Evolutionary conservation across 2,113 vertebrate species (phyloP).

Genomic region (Otus sunia): DNA sequence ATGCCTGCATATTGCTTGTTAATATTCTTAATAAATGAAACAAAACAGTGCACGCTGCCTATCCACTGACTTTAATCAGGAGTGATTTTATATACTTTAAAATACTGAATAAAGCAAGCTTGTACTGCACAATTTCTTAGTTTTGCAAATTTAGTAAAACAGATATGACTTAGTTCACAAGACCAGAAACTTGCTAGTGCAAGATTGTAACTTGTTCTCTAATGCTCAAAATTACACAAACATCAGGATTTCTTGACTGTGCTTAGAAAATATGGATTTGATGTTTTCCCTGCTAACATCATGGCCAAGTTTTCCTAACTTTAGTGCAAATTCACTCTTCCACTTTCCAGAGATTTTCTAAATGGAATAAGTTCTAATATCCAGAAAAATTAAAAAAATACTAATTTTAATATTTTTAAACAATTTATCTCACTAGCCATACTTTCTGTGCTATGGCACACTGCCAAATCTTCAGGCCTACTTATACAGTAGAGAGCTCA

Average conservation of each 20-base stretch:
- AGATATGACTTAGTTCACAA: background rate
- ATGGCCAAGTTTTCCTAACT: background rate
- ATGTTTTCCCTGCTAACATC: background rate
- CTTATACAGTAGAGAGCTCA: background rate
- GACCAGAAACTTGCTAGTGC: background rate
- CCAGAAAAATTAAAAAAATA: background rate
- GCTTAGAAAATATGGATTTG: background rate
- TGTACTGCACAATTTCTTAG: background rate
- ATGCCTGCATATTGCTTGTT: background rate
- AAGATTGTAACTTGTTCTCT: background rate
- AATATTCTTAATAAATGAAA: background rate
- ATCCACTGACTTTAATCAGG: background rate
- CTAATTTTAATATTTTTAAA: background rate
- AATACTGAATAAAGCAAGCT: background rate
- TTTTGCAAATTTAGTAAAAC: background rate
- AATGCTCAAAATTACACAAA: background rate
- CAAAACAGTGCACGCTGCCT: background rate
- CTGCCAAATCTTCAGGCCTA: background rate
- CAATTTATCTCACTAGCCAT: background rate
- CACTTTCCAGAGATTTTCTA: background rate
- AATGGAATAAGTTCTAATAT: background rate
- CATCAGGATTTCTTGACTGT: background rate
- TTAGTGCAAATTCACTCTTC: background rate
- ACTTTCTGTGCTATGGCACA: background rate
- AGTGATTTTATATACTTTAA: background rate